These are phyloP conservation scores for Myrmecophaga tridactyla DNA, from an alignment of 2,113 vertebrate species.

Conservation along the genomic window DNA sequence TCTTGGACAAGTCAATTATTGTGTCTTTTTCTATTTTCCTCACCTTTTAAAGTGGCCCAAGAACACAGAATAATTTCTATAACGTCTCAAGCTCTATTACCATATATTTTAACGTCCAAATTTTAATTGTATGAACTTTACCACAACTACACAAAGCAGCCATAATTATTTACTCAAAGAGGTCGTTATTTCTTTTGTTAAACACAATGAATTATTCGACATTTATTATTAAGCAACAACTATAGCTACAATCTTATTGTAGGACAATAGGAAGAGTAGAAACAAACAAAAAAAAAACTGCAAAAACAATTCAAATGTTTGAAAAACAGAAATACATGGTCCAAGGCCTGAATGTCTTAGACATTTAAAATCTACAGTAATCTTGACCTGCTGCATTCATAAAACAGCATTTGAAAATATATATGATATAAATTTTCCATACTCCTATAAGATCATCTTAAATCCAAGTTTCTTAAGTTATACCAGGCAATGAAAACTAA, in stretches of 20 bases:
- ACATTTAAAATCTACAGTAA: neutral
- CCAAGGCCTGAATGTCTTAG: neutral
- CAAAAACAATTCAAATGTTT: neutral
- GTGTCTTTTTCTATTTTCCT: neutral
- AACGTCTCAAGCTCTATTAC: neutral
- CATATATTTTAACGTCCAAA: neutral
- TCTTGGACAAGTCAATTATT: neutral
- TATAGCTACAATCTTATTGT: neutral
- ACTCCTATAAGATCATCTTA: neutral
- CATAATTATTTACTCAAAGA: neutral
- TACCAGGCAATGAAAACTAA: neutral
- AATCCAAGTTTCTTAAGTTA: neutral
- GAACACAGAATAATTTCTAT: neutral
- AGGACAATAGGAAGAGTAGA: neutral
- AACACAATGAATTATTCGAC: neutral
- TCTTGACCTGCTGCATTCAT: neutral
- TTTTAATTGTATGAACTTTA: neutral
- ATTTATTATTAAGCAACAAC: neutral
- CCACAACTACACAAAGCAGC: neutral
- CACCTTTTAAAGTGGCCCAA: neutral
- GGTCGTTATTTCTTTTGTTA: neutral
- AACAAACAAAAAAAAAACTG: neutral
- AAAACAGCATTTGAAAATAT: constrained; percentile 14
- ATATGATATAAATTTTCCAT: neutral
- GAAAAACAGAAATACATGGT: neutral